Percentiles rank a stretch among this genome's conserved stretches.
These are phyloP conservation scores for Lutraria lutraria DNA, from an alignment of 2,888 invertebrate genomes.

Conservation along the genomic window DNA sequence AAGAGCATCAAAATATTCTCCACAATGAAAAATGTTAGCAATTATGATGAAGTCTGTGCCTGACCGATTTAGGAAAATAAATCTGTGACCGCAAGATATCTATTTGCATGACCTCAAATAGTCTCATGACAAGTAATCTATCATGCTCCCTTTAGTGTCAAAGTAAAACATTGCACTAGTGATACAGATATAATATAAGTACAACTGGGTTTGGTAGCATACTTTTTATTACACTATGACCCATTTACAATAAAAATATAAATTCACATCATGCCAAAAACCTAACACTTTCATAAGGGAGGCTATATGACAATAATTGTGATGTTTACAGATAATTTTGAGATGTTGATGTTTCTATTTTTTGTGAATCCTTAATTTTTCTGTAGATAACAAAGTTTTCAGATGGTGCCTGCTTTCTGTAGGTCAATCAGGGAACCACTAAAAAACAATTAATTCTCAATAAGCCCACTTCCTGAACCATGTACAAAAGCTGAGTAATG, in stretches of 20 bases:
- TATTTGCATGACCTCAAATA: neutral
- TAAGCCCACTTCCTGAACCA: neutral
- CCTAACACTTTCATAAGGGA: too few species aligned
- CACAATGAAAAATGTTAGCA: neutral
- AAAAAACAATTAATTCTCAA: neutral
- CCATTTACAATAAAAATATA: neutral
- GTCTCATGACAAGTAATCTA: neutral
- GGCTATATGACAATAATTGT: too few species aligned
- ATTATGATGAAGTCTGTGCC: neutral
- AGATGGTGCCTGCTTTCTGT: too few species aligned
- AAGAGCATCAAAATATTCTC: neutral
- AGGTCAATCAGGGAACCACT: too few species aligned
- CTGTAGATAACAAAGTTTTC: too few species aligned
- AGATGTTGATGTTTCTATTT: too few species aligned
- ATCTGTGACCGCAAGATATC: neutral
- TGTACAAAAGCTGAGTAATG: neutral
- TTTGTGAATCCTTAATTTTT: too few species aligned
- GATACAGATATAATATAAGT: too few species aligned
- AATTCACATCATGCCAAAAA: neutral
- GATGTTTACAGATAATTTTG: too few species aligned
- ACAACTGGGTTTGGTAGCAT: neutral
- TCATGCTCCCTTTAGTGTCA: neutral
- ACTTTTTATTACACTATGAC: neutral
- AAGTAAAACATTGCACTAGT: neutral
- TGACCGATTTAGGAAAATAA: neutral